These are phyloP conservation scores for Griposia aprilina DNA, from an alignment of 2,888 invertebrate genomes.

Conservation along the genomic window DNA sequence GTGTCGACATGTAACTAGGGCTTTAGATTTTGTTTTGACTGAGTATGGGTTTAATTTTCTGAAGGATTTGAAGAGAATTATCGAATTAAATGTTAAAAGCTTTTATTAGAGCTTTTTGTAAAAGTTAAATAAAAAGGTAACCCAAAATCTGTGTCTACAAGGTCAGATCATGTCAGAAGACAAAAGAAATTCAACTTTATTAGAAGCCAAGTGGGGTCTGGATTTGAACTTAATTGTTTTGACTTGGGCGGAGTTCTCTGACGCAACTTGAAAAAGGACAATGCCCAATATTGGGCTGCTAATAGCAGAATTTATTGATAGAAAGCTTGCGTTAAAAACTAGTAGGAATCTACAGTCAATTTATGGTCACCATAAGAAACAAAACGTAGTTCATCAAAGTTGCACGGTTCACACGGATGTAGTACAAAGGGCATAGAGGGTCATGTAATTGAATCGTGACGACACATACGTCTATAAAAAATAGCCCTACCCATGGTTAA, in stretches of 20 bases:
- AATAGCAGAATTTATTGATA: too few relatives aligned
- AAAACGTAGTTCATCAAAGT: neutral
- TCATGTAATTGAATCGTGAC: constrained; percentile 44
- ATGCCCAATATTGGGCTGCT: too few relatives aligned
- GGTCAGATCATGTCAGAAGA: neutral
- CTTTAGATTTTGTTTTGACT: constrained; percentile 1
- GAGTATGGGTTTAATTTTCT: neutral
- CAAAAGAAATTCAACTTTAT: neutral
- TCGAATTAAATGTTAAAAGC: neutral
- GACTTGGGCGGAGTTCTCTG: neutral
- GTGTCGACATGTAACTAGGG: constrained; percentile 35
- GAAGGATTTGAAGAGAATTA: neutral
- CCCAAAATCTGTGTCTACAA: neutral
- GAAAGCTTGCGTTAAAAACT: neutral
- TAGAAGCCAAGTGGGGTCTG: neutral
- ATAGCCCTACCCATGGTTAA: constrained; percentile 46
- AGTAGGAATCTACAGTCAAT: neutral
- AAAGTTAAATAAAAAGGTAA: neutral
- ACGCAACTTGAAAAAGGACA: too few relatives aligned
- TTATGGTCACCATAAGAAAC: too few relatives aligned
- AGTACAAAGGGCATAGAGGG: neutral
- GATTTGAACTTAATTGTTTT: neutral
- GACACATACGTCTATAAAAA: constrained; percentile 52
- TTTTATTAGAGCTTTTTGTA: neutral
- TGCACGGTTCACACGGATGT: neutral